Conservation (phyloP, 2,888 invertebrate genomes). For the Callosobruchus maculatus region DNA sequence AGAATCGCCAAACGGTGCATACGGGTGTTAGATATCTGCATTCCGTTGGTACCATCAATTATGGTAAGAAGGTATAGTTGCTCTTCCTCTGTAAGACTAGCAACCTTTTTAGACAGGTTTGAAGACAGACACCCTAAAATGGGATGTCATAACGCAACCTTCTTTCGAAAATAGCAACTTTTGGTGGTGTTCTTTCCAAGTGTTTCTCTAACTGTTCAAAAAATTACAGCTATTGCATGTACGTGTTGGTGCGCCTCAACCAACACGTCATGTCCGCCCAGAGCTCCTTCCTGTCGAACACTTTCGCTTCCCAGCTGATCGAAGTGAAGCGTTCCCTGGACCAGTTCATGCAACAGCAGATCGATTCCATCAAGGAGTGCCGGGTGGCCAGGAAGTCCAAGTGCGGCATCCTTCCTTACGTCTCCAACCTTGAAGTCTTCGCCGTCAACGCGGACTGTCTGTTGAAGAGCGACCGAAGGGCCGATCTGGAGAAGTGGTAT, state of each 20-base stretch:
- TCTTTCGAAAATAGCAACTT: too few relatives aligned
- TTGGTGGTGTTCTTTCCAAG: too few relatives aligned
- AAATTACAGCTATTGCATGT: conserved; percentile 80
- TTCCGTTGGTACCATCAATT: too few relatives aligned
- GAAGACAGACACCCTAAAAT: too few relatives aligned
- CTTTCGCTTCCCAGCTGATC: conserved; percentile 80
- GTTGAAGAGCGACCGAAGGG: conserved; percentile 82
- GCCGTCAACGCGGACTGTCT: conserved; percentile 82
- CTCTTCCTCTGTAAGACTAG: too few relatives aligned
- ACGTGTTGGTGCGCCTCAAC: conserved; percentile 85
- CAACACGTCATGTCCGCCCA: conserved; percentile 90
- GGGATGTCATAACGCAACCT: too few relatives aligned
- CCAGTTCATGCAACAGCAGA: conserved; percentile 80
- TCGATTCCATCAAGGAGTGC: conserved; percentile 76
- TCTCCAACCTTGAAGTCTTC: conserved; percentile 87
- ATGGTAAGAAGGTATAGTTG: too few relatives aligned
- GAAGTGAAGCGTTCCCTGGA: conserved; percentile 90
- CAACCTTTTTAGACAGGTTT: too few relatives aligned
- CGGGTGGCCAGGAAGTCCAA: conserved; percentile 67
- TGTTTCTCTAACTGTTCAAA: too few relatives aligned
- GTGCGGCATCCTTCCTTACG: conserved; percentile 86
- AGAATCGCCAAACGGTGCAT: too few relatives aligned
- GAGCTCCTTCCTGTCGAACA: conserved; percentile 83
- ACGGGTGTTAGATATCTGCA: too few relatives aligned
- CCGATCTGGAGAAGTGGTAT: conserved; percentile 92